Conservation (phyloP, 2,888 invertebrate species). For the Atrina japonica region DNA sequence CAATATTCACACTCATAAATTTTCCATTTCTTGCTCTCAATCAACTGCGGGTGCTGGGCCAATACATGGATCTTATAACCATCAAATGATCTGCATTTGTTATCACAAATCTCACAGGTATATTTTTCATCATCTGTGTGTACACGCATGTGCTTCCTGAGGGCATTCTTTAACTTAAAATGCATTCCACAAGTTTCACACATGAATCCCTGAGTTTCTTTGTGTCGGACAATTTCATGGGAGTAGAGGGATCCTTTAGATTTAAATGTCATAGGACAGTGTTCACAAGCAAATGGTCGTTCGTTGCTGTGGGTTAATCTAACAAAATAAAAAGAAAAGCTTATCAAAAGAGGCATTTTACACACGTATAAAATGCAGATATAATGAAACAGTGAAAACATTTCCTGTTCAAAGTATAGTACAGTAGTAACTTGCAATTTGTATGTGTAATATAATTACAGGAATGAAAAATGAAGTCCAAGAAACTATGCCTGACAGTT, state of each 20-base stretch:
- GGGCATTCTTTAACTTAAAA: slow-evolving; percentile 16
- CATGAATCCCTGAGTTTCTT: background rate
- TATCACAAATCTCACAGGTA: slow-evolving; percentile 15
- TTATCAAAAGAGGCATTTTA: too few relatives aligned
- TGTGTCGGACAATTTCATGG: slow-evolving; percentile 12
- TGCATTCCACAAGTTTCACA: slow-evolving; percentile 22
- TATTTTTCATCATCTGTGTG: slow-evolving; percentile 9
- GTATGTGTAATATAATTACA: too few relatives aligned
- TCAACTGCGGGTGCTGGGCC: slow-evolving; percentile 10
- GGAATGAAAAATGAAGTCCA: too few relatives aligned
- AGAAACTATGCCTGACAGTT: too few relatives aligned
- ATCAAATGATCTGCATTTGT: slow-evolving; percentile 18
- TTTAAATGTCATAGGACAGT: slow-evolving; percentile 12
- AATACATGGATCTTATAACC: slow-evolving; percentile 25
- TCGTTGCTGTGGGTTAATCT: slow-evolving; percentile 24
- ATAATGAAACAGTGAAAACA: too few relatives aligned
- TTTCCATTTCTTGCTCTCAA: slow-evolving; percentile 7
- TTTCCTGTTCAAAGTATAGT: too few relatives aligned
- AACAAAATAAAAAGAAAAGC: background rate
- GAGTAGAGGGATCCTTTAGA: background rate
- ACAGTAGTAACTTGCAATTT: too few relatives aligned
- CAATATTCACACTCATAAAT: slow-evolving; percentile 26
- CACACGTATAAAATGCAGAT: too few relatives aligned
- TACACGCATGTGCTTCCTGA: slow-evolving; percentile 18
- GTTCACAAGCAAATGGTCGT: slow-evolving; percentile 17